These are phyloP conservation scores for Oreocharis arfaki DNA, from an alignment of 2,113 vertebrate species.

Conservation along the genomic window DNA sequence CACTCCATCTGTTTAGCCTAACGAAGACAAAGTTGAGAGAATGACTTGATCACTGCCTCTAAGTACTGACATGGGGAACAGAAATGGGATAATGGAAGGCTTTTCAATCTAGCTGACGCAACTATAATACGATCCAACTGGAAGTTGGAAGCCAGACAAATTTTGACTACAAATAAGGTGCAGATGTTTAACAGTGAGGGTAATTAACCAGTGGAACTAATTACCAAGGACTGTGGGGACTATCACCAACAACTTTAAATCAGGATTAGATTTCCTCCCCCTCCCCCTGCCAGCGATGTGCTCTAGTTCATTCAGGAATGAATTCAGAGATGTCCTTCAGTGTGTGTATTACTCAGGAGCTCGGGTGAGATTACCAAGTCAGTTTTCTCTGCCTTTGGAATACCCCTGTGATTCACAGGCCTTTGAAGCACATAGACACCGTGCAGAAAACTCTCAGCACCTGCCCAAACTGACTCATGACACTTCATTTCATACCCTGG, in stretches of 20 bases:
- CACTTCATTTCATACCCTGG: neutral
- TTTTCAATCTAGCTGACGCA: slow-evolving; percentile 52
- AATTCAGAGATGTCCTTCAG: neutral
- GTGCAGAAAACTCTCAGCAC: neutral
- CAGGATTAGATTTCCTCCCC: neutral
- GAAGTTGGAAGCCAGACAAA: slow-evolving; percentile 54
- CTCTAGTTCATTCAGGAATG: neutral
- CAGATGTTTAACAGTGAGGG: slow-evolving; percentile 60
- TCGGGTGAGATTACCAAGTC: neutral
- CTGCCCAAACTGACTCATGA: neutral
- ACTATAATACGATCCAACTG: slow-evolving; percentile 52
- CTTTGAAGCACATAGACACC: neutral
- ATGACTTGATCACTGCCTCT: slow-evolving; percentile 41
- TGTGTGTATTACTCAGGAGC: neutral
- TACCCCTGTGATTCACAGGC: neutral
- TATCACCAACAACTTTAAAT: slow-evolving; percentile 50
- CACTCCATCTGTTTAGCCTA: slow-evolving; percentile 54
- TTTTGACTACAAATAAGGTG: slow-evolving; percentile 61
- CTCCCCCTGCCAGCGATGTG: neutral
- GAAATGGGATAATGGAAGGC: slow-evolving; percentile 54
- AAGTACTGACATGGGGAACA: slow-evolving; percentile 29
- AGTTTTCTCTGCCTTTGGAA: neutral
- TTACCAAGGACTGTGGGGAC: slow-evolving; percentile 40
- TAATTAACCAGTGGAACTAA: slow-evolving; percentile 64
- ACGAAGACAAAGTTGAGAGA: slow-evolving; percentile 44